Conservation (phyloP, 37 sponge, comb jelly and placozoan genomes). For the Beroe ovata region DNA sequence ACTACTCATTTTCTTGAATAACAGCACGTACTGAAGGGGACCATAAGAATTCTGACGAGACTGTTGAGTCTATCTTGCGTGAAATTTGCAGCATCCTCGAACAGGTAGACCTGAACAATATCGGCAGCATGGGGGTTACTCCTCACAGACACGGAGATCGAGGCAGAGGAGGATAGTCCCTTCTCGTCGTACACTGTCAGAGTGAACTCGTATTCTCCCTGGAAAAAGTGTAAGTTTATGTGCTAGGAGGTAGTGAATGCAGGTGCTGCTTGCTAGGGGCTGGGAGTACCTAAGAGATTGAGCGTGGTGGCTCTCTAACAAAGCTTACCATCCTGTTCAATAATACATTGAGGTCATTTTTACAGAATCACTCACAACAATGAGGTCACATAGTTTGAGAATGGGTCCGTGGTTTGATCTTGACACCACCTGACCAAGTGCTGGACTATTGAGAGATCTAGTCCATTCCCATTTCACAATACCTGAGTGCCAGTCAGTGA, state of each 20-base stretch:
- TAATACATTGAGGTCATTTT: too few relatives aligned
- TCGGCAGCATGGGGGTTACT: constrained; percentile 48
- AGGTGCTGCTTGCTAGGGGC: too few relatives aligned
- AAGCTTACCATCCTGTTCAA: too few relatives aligned
- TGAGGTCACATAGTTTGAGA: constrained; percentile 68
- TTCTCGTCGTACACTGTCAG: constrained; percentile 61
- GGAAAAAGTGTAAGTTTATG: background rate
- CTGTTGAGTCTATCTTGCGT: constrained; percentile 49
- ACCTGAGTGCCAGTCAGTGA: too few relatives aligned
- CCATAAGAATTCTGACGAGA: constrained; percentile 35
- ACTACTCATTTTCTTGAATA: too few relatives aligned
- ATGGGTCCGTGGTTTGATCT: constrained; percentile 72
- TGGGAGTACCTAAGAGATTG: too few relatives aligned
- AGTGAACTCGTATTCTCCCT: constrained; percentile 49
- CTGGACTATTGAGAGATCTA: constrained; percentile 72
- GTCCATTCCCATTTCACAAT: constrained; percentile 79
- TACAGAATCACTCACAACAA: constrained; percentile 38
- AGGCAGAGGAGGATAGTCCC: constrained; percentile 8
- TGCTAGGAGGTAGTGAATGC: too few relatives aligned
- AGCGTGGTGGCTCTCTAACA: too few relatives aligned
- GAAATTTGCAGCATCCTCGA: constrained; percentile 55
- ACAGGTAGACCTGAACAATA: constrained; percentile 62
- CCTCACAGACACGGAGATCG: constrained; percentile 39
- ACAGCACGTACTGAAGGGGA: constrained; percentile 25
- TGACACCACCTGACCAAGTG: constrained; percentile 56